Percentiles rank a stretch among this genome's conserved stretches.
phyloP scores from a whole-genome alignment of 2,113 vertebrate species.

The Corythornis vintsioides region DNA sequence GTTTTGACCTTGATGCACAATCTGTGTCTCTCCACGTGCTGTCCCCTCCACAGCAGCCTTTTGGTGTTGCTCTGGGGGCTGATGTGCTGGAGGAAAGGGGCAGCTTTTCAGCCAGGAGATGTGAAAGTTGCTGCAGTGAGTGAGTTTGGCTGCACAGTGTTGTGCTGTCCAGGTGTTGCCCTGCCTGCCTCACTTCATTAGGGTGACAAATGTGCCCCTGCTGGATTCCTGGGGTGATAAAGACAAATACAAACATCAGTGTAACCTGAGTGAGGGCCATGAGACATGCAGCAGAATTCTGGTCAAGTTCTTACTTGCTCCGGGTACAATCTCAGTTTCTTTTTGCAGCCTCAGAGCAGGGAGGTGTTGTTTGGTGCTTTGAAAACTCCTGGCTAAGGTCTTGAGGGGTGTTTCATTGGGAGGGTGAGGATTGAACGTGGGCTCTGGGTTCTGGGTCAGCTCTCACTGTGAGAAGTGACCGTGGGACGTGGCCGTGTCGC shows the following conservation, averaged over 20 bases:
- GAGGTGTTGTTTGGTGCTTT: neutral
- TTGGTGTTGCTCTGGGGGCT: neutral
- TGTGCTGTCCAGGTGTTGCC: neutral
- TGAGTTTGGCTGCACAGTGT: neutral
- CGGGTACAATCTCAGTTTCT: neutral
- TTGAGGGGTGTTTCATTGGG: neutral
- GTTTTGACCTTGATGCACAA: neutral
- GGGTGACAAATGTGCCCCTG: rapidly evolving
- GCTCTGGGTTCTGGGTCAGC: neutral
- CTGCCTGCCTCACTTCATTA: neutral
- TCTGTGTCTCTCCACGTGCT: neutral
- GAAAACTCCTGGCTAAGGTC: neutral
- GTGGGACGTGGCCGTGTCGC: neutral
- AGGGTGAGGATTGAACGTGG: neutral
- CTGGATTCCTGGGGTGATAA: neutral
- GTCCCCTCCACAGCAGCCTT: rapidly evolving
- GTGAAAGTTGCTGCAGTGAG: neutral
- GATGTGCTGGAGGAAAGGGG: neutral
- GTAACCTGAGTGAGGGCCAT: neutral
- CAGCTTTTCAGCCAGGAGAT: neutral
- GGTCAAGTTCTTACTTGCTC: neutral
- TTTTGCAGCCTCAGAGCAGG: neutral
- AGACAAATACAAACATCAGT: neutral
- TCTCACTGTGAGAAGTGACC: neutral
- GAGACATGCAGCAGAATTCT: neutral